Evolutionary conservation across 1,140 invertebrate genomes (phyloP), one percentile per base, ranked within the genome.

Genomic region (Drosophila kikkawai): DNA sequence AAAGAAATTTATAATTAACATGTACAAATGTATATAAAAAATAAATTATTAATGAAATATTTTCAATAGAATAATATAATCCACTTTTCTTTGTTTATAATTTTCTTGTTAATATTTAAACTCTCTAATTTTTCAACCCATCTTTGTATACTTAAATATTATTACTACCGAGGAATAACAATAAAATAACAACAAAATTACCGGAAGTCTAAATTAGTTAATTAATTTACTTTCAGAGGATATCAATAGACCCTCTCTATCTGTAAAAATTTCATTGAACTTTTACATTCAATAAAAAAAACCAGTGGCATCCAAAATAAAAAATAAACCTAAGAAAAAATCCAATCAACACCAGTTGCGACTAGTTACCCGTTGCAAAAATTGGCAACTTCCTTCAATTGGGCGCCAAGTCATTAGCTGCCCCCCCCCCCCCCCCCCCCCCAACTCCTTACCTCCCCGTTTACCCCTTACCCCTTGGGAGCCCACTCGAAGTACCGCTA

Each of bases 361-460:
- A 47, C 57, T 75, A 48, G 71, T 76, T 66, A 47, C 37, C 45
- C 74, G 34, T 39, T 57, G 68, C 76, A 82, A 67, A 82, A 83
- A 87, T 87, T 87, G 84, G 67, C 80, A 73, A 83, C 83, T 87
- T 87, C 83, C 83, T 80, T 80, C 67, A 51, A 68, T 64, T 81
- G 76, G 84, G 82, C 82, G 82, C 82, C 82, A 86, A 88, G 84
- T 87, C 84, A 87, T 87, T 87, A 87, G 84, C 80, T 79, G 79
- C 68, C 78, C 63, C 64, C 64, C 67, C 15, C 64, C 67, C 15
- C n/a, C 68, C 78, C 63, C 64, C 68, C 78, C 63, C 64, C 64
- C 67, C 15, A 3, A n/a, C 8, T 34, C 56, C 56, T n/a, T 6
- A 13, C 2, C 26, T 0, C 9, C 19, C 17, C 8, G n/a, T 15